These are phyloP conservation scores for Arrhamphus sclerolepis DNA, from an alignment of 2,797 vertebrate species.

Conservation along the genomic window DNA sequence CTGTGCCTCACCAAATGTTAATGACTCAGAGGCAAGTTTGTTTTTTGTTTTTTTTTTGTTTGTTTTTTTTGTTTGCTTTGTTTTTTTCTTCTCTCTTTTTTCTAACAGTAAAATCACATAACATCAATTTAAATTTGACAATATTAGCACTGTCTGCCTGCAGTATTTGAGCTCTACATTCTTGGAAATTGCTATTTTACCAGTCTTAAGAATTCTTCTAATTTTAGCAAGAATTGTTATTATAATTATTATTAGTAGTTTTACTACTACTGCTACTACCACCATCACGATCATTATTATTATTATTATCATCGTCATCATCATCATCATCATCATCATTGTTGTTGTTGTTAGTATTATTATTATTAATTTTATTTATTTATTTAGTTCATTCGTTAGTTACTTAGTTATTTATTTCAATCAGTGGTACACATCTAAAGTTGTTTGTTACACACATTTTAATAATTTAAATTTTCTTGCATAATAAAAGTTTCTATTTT, in stretches of 20 bases:
- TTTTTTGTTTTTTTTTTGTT: no score
- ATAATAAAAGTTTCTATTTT: not conserved
- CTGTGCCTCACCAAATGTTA: conserved; percentile 37
- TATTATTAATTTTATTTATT: no score
- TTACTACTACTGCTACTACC: no score
- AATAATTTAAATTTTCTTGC: not conserved
- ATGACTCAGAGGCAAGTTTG: conserved; percentile 19
- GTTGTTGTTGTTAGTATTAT: no score
- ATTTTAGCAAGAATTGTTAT: not conserved
- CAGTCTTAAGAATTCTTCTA: no score
- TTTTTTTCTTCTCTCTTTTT: not conserved
- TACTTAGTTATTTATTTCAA: no score
- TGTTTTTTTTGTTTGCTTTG: no score
- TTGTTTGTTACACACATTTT: conserved; percentile 5
- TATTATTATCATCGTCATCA: no score
- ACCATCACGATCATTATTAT: no score
- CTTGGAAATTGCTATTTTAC: no score
- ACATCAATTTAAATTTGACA: conserved; percentile 12
- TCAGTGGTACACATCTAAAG: not conserved
- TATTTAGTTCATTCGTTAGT: no score
- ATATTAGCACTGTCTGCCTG: not conserved
- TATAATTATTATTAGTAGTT: not conserved
- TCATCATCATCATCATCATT: no score
- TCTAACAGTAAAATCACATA: conserved; percentile 22
- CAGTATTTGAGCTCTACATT: conserved; percentile 4